Evolutionary conservation across 2,113 vertebrate species (phyloP), one percentile per base, ranked within the genome.

Genomic region (Machaerirhynchus nigripectus): DNA sequence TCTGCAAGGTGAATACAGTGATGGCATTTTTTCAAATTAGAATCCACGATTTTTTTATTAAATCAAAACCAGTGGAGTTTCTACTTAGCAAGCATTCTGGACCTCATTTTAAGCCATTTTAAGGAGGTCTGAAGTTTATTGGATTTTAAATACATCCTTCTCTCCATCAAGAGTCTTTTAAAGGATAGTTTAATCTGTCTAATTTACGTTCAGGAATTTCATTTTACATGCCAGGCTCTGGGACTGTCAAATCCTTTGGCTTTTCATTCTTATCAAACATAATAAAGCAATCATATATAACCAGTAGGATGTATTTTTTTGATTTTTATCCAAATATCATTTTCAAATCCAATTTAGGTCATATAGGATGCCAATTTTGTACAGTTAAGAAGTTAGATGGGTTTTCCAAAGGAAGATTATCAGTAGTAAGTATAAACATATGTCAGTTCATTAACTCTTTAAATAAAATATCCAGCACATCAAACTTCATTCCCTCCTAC

Each of bases 171-270:
- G 89, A 91, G 84, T 82, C 93, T 97, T 96, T 97, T 96, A 97
- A 97, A 97, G 87, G 96, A 95, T 93, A 70, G 84, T 88, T 97
- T 96, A 96, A 84, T 96, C 95, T 95, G 90, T 96, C 90, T 86
- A 97, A 98, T 98, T 98, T 97, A 94, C 94, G 96, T 96, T 97
- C 96, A 97, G 94, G 97, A 98, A 97, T 97, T 98, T 96, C 79
- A 94, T 96, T 97, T 97, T 90, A 96, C 55, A 69, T 95, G 90
- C 96, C 97, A 98, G 88, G 76, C 82, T 95, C 92, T 94, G 84
- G 57, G 60, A 94, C 86, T 96, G 94, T 97, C 97, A 97, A 96
- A 94, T 67, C 83, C 93, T 94, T 95, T 27, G 33, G 93, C 81
- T 97, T 95, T 96, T 96, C 87, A 91, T 97, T 97, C 96, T 98